Evolutionary conservation across 2,113 vertebrate genomes (phyloP).

Genomic region (Dipodomys merriami): DNA sequence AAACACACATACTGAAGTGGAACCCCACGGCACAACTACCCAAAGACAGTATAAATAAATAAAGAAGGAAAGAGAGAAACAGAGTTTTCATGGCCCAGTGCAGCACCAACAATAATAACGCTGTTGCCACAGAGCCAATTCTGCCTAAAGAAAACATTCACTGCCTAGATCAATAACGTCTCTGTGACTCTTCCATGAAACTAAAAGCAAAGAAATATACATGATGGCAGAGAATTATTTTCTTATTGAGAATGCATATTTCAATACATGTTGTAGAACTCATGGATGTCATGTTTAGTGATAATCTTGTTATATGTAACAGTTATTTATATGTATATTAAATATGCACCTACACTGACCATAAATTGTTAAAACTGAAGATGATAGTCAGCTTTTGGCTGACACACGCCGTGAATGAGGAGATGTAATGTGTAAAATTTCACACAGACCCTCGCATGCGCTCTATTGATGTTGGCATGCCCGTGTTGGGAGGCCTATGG

Average conservation of each 20-base stretch:
- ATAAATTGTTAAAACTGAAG: background rate
- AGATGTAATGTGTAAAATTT: constrained; percentile 37
- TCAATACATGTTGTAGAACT: constrained; percentile 43
- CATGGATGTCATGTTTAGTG: constrained; percentile 43
- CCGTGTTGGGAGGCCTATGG: too few relatives aligned
- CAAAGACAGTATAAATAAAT: too few relatives aligned
- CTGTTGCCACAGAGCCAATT: constrained; percentile 46
- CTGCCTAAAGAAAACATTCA: constrained; percentile 40
- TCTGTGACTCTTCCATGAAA: background rate
- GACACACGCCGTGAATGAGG: constrained; percentile 62
- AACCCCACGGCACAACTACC: too few relatives aligned
- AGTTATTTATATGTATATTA: background rate
- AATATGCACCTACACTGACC: background rate
- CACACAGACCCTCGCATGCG: background rate
- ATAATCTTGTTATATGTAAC: constrained; percentile 4
- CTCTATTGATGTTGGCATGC: too few relatives aligned
- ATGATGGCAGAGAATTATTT: background rate
- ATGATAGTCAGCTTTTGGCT: constrained; percentile 41
- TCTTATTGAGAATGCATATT: background rate
- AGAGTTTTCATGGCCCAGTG: constrained; percentile 59
- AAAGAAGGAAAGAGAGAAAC: background rate
- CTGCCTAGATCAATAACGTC: constrained; percentile 50
- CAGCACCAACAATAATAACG: background rate
- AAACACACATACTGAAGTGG: too few relatives aligned
- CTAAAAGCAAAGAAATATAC: background rate